Conservation (phyloP, 2,888 invertebrate genomes). For the Volucella inflata region DNA sequence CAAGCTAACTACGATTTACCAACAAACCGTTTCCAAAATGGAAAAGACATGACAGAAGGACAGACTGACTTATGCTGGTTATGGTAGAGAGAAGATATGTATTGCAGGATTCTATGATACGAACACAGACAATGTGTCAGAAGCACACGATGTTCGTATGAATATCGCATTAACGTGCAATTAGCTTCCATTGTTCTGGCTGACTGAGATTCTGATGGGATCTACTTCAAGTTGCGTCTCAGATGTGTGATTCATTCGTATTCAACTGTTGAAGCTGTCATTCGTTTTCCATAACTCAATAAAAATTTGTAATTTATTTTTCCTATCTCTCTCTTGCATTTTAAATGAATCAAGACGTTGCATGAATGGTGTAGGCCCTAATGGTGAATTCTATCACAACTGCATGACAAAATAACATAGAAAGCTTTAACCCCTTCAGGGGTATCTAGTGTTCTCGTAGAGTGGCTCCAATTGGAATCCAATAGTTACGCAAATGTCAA, state of each 20-base stretch:
- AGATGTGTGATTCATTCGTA: slow-evolving; percentile 52
- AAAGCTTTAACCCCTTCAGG: too few relatives aligned
- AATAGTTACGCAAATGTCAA: too few relatives aligned
- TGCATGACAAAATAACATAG: too few relatives aligned
- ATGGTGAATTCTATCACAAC: too few relatives aligned
- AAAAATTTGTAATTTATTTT: slow-evolving; percentile 49
- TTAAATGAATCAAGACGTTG: slow-evolving; percentile 1
- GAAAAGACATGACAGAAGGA: slow-evolving; percentile 62
- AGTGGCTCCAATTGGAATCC: too few relatives aligned
- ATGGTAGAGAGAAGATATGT: slow-evolving; percentile 24
- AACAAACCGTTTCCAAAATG: slow-evolving; percentile 20
- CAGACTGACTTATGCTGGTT: slow-evolving; percentile 64
- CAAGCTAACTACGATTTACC: slow-evolving; percentile 8
- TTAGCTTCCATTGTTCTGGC: slow-evolving; percentile 76
- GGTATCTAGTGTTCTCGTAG: too few relatives aligned
- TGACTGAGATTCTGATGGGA: slow-evolving; percentile 47
- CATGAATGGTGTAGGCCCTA: slow-evolving; percentile 14
- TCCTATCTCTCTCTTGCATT: slow-evolving; percentile 23
- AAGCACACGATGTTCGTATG: slow-evolving; percentile 72
- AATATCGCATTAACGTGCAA: slow-evolving; percentile 77
- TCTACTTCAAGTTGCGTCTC: slow-evolving; percentile 6
- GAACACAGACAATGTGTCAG: slow-evolving; percentile 71
- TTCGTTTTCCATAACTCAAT: slow-evolving; percentile 65
- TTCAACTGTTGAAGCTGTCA: slow-evolving; percentile 60
- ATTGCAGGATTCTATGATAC: slow-evolving; percentile 46